A percentile compares a stretch with the other conserved stretches of the same genome.
These are phyloP conservation scores for Zosterops lateralis DNA, from an alignment of 2,113 vertebrate genomes.

Conservation along the genomic window DNA sequence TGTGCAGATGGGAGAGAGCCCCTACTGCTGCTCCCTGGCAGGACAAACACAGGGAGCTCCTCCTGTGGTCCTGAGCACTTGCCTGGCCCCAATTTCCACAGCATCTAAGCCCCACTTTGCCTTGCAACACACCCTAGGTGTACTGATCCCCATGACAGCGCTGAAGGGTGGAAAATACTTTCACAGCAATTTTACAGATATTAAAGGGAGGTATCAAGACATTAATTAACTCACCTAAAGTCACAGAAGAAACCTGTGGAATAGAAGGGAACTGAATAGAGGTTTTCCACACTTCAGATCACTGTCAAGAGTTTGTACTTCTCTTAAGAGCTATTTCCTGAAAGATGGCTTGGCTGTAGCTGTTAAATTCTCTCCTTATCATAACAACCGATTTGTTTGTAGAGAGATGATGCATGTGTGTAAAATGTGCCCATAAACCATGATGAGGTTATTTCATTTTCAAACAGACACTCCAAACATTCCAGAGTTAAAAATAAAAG, in stretches of 20 bases:
- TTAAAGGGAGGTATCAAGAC: not conserved
- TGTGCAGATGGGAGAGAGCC: not conserved
- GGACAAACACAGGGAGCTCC: not conserved
- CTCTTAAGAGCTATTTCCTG: not conserved
- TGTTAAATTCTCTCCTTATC: not conserved
- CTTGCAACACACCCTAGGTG: not conserved
- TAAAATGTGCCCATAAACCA: not conserved
- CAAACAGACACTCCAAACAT: not conserved
- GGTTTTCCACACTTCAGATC: not conserved
- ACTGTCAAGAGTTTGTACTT: not conserved
- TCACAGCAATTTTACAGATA: not conserved
- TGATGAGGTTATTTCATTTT: not conserved
- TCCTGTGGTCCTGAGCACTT: not conserved
- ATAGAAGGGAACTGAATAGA: not conserved
- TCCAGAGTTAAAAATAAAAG: slow-evolving; percentile 15
- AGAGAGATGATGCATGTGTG: not conserved
- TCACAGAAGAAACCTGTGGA: not conserved
- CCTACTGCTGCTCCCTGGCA: not conserved
- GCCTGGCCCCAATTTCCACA: not conserved
- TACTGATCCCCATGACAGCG: not conserved
- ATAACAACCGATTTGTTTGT: not conserved
- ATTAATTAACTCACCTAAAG: not conserved
- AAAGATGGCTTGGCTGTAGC: not conserved
- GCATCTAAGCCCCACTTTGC: not conserved
- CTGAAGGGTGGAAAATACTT: not conserved